Conservation (phyloP, 2,888 invertebrate species). For the Deilephila porcellus region DNA sequence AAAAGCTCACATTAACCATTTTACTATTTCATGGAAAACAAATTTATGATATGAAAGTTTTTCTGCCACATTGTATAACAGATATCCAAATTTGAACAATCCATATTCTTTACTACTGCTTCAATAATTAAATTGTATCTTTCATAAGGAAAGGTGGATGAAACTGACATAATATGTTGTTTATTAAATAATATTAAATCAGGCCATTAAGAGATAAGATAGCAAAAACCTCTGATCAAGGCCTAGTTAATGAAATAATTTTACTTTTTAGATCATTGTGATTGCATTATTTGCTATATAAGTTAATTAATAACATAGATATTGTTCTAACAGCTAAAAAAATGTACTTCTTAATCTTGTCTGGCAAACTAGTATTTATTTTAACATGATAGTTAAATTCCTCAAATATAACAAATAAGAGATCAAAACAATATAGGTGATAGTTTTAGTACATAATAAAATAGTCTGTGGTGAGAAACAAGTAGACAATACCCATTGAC, state of each 20-base stretch:
- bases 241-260: constrained; percentile 24
- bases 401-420: too few relatives aligned
- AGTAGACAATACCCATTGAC: too few relatives aligned
- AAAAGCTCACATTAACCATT: neutral
- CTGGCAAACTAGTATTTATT: neutral
- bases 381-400: neutral
- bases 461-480: too few relatives aligned
- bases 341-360: neutral
- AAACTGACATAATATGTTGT: constrained; percentile 3
- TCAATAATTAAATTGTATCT: too few relatives aligned
- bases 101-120: too few relatives aligned
- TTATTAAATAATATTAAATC: constrained; percentile 22
- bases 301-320: neutral
- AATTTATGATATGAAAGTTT: neutral
- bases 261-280: neutral
- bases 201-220: constrained; percentile 28
- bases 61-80: neutral
- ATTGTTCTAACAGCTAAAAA: neutral
- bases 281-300: constrained; percentile 17
- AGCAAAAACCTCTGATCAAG: constrained; percentile 17
- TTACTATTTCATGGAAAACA: neutral
- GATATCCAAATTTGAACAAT: neutral
- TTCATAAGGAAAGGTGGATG: neutral
- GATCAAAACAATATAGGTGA: too few relatives aligned
- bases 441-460: too few relatives aligned